Evolutionary conservation across 2,888 invertebrate genomes (phyloP).

Genomic region (Diadromus collaris): DNA sequence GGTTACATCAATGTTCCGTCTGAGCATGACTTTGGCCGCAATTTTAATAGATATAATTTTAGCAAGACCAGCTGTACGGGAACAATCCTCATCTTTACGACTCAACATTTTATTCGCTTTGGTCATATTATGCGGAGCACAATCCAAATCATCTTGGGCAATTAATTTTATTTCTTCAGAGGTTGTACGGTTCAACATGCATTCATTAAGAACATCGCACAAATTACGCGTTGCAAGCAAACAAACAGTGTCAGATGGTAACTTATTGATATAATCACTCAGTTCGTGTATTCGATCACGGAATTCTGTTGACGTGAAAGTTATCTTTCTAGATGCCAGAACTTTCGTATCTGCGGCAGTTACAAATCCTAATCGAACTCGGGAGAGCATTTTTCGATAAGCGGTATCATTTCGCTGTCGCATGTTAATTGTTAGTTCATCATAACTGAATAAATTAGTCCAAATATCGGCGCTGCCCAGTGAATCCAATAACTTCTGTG

Average conservation of each 20-base stretch:
- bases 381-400: constrained; percentile 21
- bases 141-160: constrained; percentile 24
- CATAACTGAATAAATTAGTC: constrained; percentile 24
- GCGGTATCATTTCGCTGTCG: constrained; percentile 16
- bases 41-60: constrained; percentile 29
- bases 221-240: not conserved
- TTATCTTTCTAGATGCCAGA: not conserved
- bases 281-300: constrained; percentile 4
- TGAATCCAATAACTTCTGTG: constrained; percentile 2
- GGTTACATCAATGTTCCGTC: not conserved
- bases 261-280: constrained; percentile 16
- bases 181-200: constrained; percentile 2
- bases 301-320: not conserved
- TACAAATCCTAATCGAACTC: constrained; percentile 3
- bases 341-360: constrained; percentile 12
- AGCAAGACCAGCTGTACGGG: constrained; percentile 27
- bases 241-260: constrained; percentile 27
- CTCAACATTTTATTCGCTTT: constrained; percentile 11
- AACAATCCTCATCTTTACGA: constrained; percentile 18
- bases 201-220: constrained; percentile 9
- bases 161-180: constrained; percentile 28
- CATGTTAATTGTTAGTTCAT: constrained; percentile 41
- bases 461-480: constrained; percentile 22
- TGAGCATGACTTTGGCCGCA: constrained; percentile 23
- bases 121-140: constrained; percentile 2